Evolutionary conservation across 2,888 invertebrate species (phyloP).

Genomic region (Stegana nigrithorax): DNA sequence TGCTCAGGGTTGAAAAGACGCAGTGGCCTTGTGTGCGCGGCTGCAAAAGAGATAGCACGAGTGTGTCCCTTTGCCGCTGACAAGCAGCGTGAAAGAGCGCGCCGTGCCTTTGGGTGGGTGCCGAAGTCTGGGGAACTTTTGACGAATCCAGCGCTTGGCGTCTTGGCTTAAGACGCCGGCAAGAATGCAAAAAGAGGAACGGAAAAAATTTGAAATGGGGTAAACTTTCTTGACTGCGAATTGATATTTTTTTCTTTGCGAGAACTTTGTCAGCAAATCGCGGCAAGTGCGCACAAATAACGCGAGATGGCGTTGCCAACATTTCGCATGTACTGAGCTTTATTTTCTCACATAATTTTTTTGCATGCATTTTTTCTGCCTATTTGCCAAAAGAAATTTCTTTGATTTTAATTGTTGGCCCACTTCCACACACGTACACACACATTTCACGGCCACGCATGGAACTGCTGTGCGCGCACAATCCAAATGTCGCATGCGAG

Average conservation of each 20-base stretch:
- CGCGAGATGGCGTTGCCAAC: constrained; percentile 37
- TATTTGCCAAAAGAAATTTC: neutral
- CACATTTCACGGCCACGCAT: too few relatives aligned
- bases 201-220: neutral
- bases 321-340: neutral
- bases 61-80: too few relatives aligned
- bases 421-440: neutral
- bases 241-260: constrained; percentile 17
- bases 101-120: neutral
- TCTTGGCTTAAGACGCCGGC: constrained; percentile 28
- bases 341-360: too few relatives aligned
- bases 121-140: constrained; percentile 41
- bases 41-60: neutral
- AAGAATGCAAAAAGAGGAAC: neutral
- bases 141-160: constrained; percentile 1
- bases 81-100: neutral
- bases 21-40: neutral
- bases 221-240: constrained; percentile 18
- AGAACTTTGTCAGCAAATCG: constrained; percentile 13
- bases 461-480: neutral
- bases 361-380: neutral
- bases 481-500: neutral
- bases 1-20: neutral
- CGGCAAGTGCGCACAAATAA: neutral
- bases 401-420: neutral